Percentiles rank a stretch among this genome's conserved stretches.
Evolutionary conservation across 2,797 vertebrate species (phyloP).

Genomic region (Adelosebastes latens): DNA sequence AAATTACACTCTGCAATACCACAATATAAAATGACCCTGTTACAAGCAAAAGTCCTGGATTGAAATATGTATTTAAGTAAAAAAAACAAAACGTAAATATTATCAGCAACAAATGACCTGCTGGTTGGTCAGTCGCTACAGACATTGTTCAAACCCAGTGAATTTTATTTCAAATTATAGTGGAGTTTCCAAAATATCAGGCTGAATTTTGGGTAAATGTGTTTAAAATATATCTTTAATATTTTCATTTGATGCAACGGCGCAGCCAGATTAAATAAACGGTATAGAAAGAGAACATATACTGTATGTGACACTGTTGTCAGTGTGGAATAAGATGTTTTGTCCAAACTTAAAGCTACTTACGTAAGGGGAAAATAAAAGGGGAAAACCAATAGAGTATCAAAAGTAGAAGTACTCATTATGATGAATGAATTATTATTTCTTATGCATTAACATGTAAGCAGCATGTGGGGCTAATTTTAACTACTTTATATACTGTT

Average conservation of each 20-base stretch:
- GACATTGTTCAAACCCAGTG: neutral
- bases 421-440: neutral
- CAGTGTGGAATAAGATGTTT: neutral
- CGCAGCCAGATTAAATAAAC: neutral
- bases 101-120: neutral
- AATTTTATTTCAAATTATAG: neutral
- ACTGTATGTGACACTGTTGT: neutral
- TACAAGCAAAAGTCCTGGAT: neutral
- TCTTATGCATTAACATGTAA: neutral
- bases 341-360: neutral
- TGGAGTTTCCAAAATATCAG: neutral
- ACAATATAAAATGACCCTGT: neutral
- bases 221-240: neutral
- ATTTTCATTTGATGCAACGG: neutral
- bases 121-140: rapidly evolving
- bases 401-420: neutral
- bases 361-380: neutral
- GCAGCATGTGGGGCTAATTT: neutral
- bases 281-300: neutral
- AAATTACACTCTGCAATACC: neutral
- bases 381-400: too few relatives aligned
- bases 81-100: neutral
- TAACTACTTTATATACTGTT: too few relatives aligned
- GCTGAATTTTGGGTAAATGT: neutral
- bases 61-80: neutral